Conservation (phyloP, 1,140 invertebrate genomes). For the Bursaphelenchus mucronatus region DNA sequence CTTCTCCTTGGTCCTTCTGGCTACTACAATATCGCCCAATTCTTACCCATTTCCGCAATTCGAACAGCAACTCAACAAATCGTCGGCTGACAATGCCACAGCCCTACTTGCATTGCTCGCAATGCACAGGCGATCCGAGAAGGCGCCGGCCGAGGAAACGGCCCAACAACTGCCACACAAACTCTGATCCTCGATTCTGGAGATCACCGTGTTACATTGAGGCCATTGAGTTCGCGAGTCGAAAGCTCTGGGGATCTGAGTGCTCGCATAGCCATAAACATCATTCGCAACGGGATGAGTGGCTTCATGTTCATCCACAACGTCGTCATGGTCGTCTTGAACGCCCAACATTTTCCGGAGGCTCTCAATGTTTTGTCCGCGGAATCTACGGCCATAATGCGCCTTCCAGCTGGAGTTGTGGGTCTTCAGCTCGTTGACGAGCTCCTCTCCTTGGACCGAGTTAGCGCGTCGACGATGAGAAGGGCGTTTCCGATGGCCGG, state of each 20-base stretch:
- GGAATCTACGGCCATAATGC: no score
- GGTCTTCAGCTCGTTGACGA: no score
- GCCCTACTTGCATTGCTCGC: slow-evolving; percentile 71
- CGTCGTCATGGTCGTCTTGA: no score
- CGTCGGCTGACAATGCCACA: slow-evolving; percentile 72
- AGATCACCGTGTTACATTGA: slow-evolving; percentile 13
- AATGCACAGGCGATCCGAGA: slow-evolving; percentile 83
- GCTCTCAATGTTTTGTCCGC: no score
- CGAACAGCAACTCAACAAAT: slow-evolving; percentile 77
- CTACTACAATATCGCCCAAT: background rate
- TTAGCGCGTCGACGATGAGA: no score
- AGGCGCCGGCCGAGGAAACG: slow-evolving; percentile 58
- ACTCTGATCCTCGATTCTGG: slow-evolving; percentile 13
- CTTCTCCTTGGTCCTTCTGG: background rate
- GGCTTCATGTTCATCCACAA: no score
- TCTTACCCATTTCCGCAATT: slow-evolving; percentile 67
- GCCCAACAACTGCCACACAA: slow-evolving; percentile 60
- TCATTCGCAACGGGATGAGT: slow-evolving; percentile 61
- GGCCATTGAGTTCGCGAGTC: slow-evolving; percentile 26
- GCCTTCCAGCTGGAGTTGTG: no score
- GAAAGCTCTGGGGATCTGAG: background rate
- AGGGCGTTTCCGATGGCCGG: no score
- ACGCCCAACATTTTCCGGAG: no score
- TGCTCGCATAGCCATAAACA: no score
- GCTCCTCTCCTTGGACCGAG: no score